phyloP scores from a whole-genome alignment of 2,888 invertebrate species.

The Alitta virens region DNA sequence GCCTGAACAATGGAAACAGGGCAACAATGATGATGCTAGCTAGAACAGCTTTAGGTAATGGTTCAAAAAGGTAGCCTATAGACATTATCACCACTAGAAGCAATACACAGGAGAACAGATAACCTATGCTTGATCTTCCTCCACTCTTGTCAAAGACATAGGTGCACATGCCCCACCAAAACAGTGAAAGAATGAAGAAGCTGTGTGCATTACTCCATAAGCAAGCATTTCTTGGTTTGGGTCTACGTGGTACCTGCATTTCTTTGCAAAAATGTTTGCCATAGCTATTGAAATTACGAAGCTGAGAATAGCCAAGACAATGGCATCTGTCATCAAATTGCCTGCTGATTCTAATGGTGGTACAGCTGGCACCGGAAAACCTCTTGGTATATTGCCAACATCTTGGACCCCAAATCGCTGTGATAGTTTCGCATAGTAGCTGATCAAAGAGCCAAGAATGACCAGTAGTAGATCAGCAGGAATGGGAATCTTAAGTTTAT shows the following conservation, averaged over 20 bases:
- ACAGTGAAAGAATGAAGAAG: conserved; percentile 55
- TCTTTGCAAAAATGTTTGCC: conserved; percentile 32
- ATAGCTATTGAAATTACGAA: conserved; percentile 32
- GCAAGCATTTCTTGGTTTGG: conserved; percentile 53
- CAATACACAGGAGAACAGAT: conserved; percentile 43
- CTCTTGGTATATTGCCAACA: conserved; percentile 37
- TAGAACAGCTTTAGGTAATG: conserved; percentile 52
- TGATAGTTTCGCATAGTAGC: background rate
- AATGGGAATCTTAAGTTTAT: conserved; percentile 68
- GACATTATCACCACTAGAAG: conserved; percentile 47
- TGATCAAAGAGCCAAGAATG: conserved; percentile 33
- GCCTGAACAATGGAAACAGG: conserved; percentile 61
- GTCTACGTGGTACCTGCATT: conserved; percentile 31
- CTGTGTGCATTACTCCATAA: conserved; percentile 54
- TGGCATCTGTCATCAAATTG: background rate
- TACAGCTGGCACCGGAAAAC: conserved; percentile 42
- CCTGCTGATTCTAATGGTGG: conserved; percentile 36
- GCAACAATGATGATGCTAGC: conserved; percentile 58
- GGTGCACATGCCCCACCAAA: conserved; percentile 57
- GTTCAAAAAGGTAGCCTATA: conserved; percentile 46
- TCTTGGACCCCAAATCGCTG: background rate
- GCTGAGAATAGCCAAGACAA: conserved; percentile 28
- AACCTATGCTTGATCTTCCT: conserved; percentile 40
- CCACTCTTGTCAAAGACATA: conserved; percentile 51
- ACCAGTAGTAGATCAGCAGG: conserved; percentile 54